Evolutionary conservation across 2,797 vertebrate genomes (phyloP).

Genomic region (Halcyon chelicuti): DNA sequence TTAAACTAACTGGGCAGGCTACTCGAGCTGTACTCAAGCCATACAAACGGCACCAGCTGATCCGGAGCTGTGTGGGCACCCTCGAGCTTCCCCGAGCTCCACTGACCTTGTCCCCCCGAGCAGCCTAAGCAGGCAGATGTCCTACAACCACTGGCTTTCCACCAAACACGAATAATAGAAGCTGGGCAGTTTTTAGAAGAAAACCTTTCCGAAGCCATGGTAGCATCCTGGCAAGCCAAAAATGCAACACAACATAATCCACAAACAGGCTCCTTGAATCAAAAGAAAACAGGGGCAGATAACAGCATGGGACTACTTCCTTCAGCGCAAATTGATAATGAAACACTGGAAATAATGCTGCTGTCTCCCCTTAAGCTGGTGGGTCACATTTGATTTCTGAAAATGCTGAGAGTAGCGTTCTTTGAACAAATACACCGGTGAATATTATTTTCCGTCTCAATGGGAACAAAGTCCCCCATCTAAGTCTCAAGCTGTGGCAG

Average conservation of each 20-base stretch:
- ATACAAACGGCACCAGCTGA: background rate
- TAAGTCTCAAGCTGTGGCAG: background rate
- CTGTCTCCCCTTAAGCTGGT: slow-evolving; percentile 36
- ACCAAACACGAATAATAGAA: slow-evolving; percentile 70
- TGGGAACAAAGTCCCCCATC: background rate
- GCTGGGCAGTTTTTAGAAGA: slow-evolving; percentile 24
- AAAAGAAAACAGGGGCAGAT: slow-evolving; percentile 52
- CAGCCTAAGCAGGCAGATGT: slow-evolving; percentile 72
- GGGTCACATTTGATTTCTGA: slow-evolving; percentile 49
- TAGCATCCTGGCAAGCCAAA: slow-evolving; percentile 54
- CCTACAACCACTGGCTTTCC: slow-evolving; percentile 58
- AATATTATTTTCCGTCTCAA: slow-evolving; percentile 60
- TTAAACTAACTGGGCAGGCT: background rate
- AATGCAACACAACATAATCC: slow-evolving; percentile 48
- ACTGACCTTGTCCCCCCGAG: background rate
- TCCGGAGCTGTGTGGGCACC: background rate
- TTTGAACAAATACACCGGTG: background rate
- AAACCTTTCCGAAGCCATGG: slow-evolving; percentile 69
- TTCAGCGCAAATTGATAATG: slow-evolving; percentile 40
- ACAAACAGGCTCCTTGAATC: slow-evolving; percentile 57
- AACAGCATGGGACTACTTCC: slow-evolving; percentile 48
- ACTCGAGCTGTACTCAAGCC: background rate
- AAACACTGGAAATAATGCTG: slow-evolving; percentile 11
- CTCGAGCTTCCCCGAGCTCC: background rate
- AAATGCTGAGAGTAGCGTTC: slow-evolving; percentile 29